Percentiles rank a stretch among this genome's conserved stretches.
Conservation (phyloP, 2,888 invertebrate species). For the Eilema sororculum region DNA sequence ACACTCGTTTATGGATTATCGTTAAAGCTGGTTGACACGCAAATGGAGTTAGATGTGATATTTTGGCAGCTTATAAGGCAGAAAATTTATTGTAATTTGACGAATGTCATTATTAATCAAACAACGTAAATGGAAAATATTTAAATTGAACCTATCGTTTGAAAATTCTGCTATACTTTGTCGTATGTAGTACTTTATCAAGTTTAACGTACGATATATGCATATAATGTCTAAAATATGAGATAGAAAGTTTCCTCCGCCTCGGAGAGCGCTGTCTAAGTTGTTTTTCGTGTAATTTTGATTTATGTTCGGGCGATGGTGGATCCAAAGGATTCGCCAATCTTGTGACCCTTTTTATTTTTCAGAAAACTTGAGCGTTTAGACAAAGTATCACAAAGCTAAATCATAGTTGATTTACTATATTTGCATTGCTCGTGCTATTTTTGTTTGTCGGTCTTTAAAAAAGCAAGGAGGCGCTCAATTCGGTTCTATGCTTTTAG, state of each 20-base stretch:
- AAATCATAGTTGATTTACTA: conserved; percentile 12
- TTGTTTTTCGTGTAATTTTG: conserved; percentile 78
- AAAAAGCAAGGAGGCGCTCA: neutral
- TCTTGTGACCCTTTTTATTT: conserved; percentile 67
- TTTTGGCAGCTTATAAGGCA: conserved; percentile 3
- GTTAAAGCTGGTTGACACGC: conserved; percentile 15
- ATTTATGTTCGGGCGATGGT: conserved; percentile 69
- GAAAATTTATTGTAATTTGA: neutral
- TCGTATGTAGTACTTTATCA: neutral
- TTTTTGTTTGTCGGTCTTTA: neutral
- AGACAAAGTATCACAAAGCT: conserved; percentile 57
- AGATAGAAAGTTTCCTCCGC: conserved; percentile 40
- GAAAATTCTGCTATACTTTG: neutral
- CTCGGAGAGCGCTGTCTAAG: conserved; percentile 57
- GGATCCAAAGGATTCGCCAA: conserved; percentile 61
- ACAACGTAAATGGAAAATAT: neutral
- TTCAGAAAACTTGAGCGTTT: conserved; percentile 61
- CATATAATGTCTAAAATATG: conserved; percentile 14
- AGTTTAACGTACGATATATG: conserved; percentile 2
- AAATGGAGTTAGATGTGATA: conserved; percentile 6
- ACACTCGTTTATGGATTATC: conserved; percentile 10
- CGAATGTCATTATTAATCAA: neutral
- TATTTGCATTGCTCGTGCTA: neutral
- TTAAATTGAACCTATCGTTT: neutral
- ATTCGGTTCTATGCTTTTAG: too few relatives aligned